These are phyloP conservation scores for honey bee (Apis mellifera) DNA, from an alignment of 1,140 invertebrate genomes.

Conservation along the genomic window DNA sequence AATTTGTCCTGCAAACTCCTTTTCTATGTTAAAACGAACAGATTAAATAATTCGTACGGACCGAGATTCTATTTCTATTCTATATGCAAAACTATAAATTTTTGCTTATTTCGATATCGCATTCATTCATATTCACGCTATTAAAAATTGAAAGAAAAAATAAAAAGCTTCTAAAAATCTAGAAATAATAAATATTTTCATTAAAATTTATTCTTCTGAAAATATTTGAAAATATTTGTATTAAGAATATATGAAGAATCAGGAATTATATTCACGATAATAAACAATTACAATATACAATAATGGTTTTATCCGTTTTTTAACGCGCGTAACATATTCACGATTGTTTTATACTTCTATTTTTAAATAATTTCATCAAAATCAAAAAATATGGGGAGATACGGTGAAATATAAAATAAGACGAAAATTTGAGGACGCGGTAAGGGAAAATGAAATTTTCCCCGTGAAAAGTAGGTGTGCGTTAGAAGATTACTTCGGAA, in stretches of 20 bases:
- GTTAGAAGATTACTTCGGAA: conserved; percentile 33
- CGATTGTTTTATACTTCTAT: background rate
- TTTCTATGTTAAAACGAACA: background rate
- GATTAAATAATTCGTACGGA: background rate
- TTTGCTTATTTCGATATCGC: too few relatives aligned
- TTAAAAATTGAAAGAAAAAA: too few relatives aligned
- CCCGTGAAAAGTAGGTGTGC: conserved; percentile 34
- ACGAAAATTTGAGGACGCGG: background rate
- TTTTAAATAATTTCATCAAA: background rate
- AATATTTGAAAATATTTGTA: background rate
- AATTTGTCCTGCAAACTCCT: conserved; percentile 18
- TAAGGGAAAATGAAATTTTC: conserved; percentile 19
- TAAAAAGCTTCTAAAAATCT: too few relatives aligned
- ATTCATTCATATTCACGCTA: too few relatives aligned
- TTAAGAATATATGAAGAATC: background rate
- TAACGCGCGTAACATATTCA: background rate
- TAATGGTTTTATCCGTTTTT: background rate
- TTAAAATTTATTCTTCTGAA: background rate
- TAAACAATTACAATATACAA: background rate
- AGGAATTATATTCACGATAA: background rate
- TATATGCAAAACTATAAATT: too few relatives aligned
- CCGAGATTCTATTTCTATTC: background rate
- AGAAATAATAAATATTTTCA: background rate
- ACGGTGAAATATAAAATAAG: background rate
- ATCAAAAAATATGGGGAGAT: background rate